Conservation (phyloP, 2,797 vertebrate species). For the Dermochelys coriacea region DNA sequence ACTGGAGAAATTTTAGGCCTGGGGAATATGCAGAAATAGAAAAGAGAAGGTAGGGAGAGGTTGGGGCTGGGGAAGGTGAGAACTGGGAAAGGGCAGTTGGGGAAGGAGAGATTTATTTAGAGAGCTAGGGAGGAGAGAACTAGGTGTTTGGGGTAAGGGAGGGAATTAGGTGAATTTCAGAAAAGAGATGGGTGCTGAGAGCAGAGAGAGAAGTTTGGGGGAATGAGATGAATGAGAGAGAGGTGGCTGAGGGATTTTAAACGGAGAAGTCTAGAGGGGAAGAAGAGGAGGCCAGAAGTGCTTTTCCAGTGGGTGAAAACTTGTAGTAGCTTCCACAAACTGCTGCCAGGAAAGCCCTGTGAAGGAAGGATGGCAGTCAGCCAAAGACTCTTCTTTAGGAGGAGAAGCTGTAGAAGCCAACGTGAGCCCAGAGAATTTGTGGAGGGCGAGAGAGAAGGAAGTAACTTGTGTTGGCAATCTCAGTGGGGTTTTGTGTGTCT, state of each 20-base stretch:
- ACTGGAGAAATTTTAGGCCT: not conserved
- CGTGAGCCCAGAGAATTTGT: not conserved
- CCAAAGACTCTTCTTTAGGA: not conserved
- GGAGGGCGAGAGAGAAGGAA: not conserved
- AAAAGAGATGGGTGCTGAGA: not conserved
- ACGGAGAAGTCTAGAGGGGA: not conserved
- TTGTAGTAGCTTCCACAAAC: not conserved
- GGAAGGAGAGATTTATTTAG: not conserved
- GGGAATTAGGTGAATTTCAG: not conserved
- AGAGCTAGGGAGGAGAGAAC: not conserved
- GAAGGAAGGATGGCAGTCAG: not conserved
- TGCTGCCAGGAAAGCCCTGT: not conserved
- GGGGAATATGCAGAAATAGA: not conserved
- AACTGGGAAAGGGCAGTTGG: not conserved
- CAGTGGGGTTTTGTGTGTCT: not conserved
- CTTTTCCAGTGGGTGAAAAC: not conserved
- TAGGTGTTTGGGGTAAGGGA: not conserved
- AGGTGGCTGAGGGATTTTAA: not conserved
- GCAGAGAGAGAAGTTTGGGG: not conserved
- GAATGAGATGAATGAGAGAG: not conserved
- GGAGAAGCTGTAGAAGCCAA: not conserved
- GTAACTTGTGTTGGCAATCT: not conserved
- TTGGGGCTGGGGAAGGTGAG: not conserved
- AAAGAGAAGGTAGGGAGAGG: not conserved
- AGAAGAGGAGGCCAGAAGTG: not conserved